phyloP scores from a whole-genome alignment of 2,113 vertebrate species.

The Candoia aspera region DNA sequence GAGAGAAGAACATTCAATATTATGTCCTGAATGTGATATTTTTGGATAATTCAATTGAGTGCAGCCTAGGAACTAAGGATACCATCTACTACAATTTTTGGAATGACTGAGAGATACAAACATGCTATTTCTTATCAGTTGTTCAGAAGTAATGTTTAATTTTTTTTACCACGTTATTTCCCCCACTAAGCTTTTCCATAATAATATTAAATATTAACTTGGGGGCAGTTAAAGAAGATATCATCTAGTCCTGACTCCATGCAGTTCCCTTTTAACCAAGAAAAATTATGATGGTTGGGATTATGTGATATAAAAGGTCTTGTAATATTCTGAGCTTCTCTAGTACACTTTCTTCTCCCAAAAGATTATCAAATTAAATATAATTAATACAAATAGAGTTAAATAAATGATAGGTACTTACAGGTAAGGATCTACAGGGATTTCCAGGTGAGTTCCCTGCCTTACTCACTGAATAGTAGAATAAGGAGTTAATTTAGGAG shows the following conservation, averaged over 20 bases:
- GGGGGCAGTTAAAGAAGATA: neutral
- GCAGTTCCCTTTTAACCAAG: neutral
- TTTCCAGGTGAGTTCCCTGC: neutral
- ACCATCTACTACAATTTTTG: slow-evolving; percentile 16
- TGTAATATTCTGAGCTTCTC: neutral
- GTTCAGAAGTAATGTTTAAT: slow-evolving; percentile 4
- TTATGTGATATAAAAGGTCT: slow-evolving; percentile 1
- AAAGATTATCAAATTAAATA: neutral
- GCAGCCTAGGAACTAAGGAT: slow-evolving; percentile 8
- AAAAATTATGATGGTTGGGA: neutral
- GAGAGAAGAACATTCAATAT: neutral
- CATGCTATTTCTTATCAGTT: neutral
- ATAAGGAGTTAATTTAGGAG: neutral
- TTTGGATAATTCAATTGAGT: slow-evolving; percentile 23
- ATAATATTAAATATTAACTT: neutral
- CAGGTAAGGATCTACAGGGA: too few species aligned
- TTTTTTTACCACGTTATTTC: neutral
- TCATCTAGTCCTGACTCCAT: neutral
- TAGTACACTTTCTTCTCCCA: neutral
- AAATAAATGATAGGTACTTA: too few species aligned
- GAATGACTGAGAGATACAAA: slow-evolving; percentile 4
- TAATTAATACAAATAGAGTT: neutral
- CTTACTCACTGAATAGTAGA: neutral
- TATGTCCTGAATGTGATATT: slow-evolving; percentile 30
- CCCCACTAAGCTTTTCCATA: neutral